Conservation (phyloP, 1,140 invertebrate genomes). For the Rhopalosiphum maidis region DNA sequence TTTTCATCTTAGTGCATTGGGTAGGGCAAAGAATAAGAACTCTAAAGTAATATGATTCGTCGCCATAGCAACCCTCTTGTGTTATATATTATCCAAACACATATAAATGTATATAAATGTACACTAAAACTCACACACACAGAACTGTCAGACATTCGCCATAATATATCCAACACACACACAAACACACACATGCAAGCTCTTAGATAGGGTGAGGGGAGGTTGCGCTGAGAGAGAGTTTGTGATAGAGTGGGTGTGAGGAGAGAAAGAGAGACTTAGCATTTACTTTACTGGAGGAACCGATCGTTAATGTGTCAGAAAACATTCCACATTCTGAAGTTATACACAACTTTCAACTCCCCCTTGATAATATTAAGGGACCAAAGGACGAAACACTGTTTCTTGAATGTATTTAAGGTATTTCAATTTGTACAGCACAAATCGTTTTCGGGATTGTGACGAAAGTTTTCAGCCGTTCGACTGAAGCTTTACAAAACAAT, state of each 20-base stretch:
- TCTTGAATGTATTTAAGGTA: slow-evolving; percentile 54
- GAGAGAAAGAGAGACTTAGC: slow-evolving; percentile 52
- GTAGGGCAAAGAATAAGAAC: slow-evolving; percentile 55
- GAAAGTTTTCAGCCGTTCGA: slow-evolving; percentile 38
- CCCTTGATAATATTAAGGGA: slow-evolving; percentile 55
- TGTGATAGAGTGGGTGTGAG: background rate
- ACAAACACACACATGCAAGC: slow-evolving; percentile 26
- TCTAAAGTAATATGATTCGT: slow-evolving; percentile 58
- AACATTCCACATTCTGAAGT: slow-evolving; percentile 57
- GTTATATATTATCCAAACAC: slow-evolving; percentile 58
- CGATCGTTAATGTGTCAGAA: slow-evolving; percentile 58
- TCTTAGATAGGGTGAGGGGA: background rate
- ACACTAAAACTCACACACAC: slow-evolving; percentile 51
- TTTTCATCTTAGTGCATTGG: slow-evolving; percentile 54
- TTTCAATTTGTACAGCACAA: slow-evolving; percentile 47
- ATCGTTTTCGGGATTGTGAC: slow-evolving; percentile 40
- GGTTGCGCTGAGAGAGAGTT: slow-evolving; percentile 1
- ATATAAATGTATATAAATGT: slow-evolving; percentile 52
- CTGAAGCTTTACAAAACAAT: slow-evolving; percentile 30
- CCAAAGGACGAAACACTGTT: slow-evolving; percentile 41
- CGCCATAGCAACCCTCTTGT: slow-evolving; percentile 54
- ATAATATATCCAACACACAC: slow-evolving; percentile 54
- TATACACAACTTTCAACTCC: slow-evolving; percentile 54
- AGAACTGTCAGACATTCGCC: slow-evolving; percentile 54
- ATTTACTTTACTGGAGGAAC: slow-evolving; percentile 57